Evolutionary conservation across 2,797 vertebrate genomes (phyloP).

Genomic region (Pogoniulus pusillus): DNA sequence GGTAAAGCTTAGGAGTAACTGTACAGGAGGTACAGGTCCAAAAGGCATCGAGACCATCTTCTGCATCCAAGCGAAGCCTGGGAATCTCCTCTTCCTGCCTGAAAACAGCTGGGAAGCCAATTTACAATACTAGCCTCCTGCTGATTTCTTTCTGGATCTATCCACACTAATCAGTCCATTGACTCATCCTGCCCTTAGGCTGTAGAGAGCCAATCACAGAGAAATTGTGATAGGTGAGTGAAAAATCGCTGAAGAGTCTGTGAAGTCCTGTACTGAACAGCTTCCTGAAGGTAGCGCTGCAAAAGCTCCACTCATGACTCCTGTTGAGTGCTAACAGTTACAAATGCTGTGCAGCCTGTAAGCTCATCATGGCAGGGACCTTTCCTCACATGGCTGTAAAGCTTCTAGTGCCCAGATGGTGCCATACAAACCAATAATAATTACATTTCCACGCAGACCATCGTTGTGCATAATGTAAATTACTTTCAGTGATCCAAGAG

Average conservation of each 20-base stretch:
- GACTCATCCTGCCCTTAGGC: neutral
- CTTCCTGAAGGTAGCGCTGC: neutral
- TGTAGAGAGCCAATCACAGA: neutral
- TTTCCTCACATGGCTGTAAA: constrained; percentile 25
- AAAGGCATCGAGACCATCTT: neutral
- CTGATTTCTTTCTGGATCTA: neutral
- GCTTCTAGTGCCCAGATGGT: constrained; percentile 55
- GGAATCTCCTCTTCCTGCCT: neutral
- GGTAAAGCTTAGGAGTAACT: neutral
- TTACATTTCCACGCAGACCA: constrained; percentile 51
- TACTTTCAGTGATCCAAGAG: constrained; percentile 65
- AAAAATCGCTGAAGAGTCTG: neutral
- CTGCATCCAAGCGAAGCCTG: neutral
- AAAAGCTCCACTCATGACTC: neutral
- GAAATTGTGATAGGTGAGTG: neutral
- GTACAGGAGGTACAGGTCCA: neutral
- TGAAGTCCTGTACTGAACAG: neutral
- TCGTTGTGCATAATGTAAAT: constrained; percentile 56
- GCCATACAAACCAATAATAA: constrained; percentile 51
- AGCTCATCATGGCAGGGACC: constrained; percentile 23
- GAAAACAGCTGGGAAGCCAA: neutral
- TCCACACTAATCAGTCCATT: neutral
- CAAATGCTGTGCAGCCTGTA: neutral
- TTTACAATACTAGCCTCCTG: neutral
- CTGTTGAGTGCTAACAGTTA: neutral